Evolutionary conservation across 2,888 invertebrate genomes (phyloP).

Genomic region (Hyposoter dolosus): DNA sequence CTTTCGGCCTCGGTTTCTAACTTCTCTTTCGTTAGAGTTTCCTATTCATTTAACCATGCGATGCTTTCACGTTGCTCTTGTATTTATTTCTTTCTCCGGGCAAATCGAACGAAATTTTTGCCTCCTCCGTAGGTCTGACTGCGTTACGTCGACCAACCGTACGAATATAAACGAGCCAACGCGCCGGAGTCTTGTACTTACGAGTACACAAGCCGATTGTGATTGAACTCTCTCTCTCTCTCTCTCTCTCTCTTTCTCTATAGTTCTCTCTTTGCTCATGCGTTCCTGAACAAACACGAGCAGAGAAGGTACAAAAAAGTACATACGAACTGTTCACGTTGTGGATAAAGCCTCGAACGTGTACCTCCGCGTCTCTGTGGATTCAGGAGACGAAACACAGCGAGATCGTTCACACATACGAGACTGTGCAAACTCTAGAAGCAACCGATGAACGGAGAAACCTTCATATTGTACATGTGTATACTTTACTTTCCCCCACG

Average conservation of each 20-base stretch:
- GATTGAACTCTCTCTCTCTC: slow-evolving; percentile 55
- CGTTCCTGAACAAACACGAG: slow-evolving; percentile 54
- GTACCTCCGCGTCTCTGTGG: slow-evolving; percentile 4
- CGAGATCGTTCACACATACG: slow-evolving; percentile 45
- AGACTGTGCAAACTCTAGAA: slow-evolving; percentile 55
- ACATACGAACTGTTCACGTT: slow-evolving; percentile 43
- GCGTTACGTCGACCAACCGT: slow-evolving; percentile 41
- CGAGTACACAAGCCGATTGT: slow-evolving; percentile 62
- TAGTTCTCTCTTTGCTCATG: slow-evolving; percentile 26
- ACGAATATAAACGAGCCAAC: slow-evolving; percentile 41
- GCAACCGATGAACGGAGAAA: slow-evolving; percentile 29
- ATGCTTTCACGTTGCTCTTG: slow-evolving; percentile 22
- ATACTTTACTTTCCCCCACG: neutral
- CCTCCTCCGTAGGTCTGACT: slow-evolving; percentile 12
- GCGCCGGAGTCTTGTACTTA: slow-evolving; percentile 47
- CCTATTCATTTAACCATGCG: slow-evolving; percentile 18
- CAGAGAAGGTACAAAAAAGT: slow-evolving; percentile 49
- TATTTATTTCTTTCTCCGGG: slow-evolving; percentile 15
- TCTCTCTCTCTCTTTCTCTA: slow-evolving; percentile 1
- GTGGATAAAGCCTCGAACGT: slow-evolving; percentile 35
- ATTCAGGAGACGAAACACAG: slow-evolving; percentile 39
- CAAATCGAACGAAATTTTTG: slow-evolving; percentile 33
- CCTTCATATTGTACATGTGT: neutral
- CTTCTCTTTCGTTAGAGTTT: slow-evolving; percentile 1
- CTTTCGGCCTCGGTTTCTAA: slow-evolving; percentile 8